Evolutionary conservation across 2,888 invertebrate genomes (phyloP), one percentile per base, ranked within the genome.

Genomic region (Microchrysa polita): DNA sequence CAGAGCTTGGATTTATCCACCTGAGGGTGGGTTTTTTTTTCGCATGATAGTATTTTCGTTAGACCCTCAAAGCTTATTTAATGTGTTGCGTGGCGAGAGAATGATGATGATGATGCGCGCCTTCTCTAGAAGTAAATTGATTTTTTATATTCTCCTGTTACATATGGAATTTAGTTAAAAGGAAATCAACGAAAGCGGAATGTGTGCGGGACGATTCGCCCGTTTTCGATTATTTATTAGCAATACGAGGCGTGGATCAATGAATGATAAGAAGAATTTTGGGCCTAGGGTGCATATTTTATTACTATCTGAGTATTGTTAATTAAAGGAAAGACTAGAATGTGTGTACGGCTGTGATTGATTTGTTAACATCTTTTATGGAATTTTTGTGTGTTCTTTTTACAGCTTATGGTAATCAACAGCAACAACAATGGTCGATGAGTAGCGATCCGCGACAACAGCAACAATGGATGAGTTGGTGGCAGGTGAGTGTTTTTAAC

Each of bases 401-500:
- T 34, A 27, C 42, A 69, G 57, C 69, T 40, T 69, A 69, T 42
- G 69, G 69, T 12, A 57, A 69, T 40, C 69, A 69, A 57, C 73
- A 52, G 42, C 81, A 81, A 73, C 80, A 82, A 72, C 83, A 83
- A 83, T 80, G 81, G 75, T 78, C 77, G 59, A 78, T 78, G 69
- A 77, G 34, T 74, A 80, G 83, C 57, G 83, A 83, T 78, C 81
- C 80, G 44, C 80, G 81, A 74, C 83, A 83, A 76, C 83, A 83
- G 76, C 83, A 83, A 60, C 82, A 83, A 76, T 84, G 84, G 84
- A 81, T 82, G 81, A 80, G 82, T 78, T 84, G 83, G 83, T 84
- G 83, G 82, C 84, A 84, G 82, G 84, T 84, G 79, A 73, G 57
- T 69, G 20, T 20, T 27, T 59, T 16, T 59, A n/a, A 23, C 27